phyloP scores from a whole-genome alignment of 2,888 invertebrate species.

The Isotomurus palustris region DNA sequence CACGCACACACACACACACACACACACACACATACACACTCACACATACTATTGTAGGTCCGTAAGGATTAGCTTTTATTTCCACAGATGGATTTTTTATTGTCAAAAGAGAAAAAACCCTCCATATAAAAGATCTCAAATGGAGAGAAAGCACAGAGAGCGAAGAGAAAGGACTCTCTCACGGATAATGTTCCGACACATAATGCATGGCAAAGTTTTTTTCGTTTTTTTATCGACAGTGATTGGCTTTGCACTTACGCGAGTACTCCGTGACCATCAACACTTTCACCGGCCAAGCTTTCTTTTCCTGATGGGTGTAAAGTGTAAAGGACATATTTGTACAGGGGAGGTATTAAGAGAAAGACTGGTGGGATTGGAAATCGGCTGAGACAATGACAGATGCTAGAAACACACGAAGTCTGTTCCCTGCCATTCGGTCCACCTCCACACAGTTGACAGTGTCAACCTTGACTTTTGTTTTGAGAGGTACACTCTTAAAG shows the following conservation, averaged over 20 bases:
- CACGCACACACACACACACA: too few relatives aligned
- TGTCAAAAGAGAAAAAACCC: background rate
- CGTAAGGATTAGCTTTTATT: slow-evolving; percentile 1
- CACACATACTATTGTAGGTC: background rate
- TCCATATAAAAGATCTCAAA: background rate
- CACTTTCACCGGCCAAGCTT: too few relatives aligned
- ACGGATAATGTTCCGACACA: background rate
- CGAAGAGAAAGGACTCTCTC: background rate
- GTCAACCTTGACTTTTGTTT: too few relatives aligned
- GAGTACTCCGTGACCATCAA: too few relatives aligned
- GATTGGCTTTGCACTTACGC: slow-evolving; percentile 1
- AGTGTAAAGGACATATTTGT: background rate
- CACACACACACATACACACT: background rate
- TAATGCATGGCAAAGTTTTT: slow-evolving; percentile 2
- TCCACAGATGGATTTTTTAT: slow-evolving; percentile 3
- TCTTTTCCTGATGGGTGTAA: background rate
- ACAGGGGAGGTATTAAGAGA: background rate
- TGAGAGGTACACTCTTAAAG: too few relatives aligned
- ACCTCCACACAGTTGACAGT: background rate
- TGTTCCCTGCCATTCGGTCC: too few relatives aligned
- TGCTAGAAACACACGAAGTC: too few relatives aligned
- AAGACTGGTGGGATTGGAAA: too few relatives aligned
- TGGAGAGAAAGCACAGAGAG: background rate
- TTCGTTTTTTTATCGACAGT: slow-evolving; percentile 3
- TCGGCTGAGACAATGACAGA: background rate